Evolutionary conservation across 2,888 invertebrate genomes (phyloP).

Genomic region (Hybos culiciformis): DNA sequence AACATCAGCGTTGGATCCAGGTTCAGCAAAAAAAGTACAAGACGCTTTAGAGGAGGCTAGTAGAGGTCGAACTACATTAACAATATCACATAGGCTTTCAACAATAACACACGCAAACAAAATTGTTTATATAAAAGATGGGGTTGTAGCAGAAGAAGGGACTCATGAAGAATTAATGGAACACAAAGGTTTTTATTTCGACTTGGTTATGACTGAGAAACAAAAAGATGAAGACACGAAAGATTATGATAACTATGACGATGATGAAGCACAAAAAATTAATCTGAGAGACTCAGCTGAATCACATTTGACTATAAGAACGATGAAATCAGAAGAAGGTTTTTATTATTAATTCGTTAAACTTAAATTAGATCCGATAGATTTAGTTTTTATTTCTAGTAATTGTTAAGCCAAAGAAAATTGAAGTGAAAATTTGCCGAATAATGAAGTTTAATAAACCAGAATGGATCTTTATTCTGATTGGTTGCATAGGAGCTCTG

Average conservation of each 20-base stretch:
- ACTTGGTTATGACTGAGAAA: conserved; percentile 45
- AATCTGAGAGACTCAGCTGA: neutral
- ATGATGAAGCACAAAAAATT: neutral
- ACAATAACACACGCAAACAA: conserved; percentile 53
- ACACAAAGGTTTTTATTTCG: conserved; percentile 45
- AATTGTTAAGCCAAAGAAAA: no score
- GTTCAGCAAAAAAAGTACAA: conserved; percentile 61
- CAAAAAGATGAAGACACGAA: neutral
- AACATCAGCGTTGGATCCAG: conserved; percentile 61
- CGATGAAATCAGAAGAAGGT: no score
- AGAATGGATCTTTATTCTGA: conserved; percentile 48
- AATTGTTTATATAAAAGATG: conserved; percentile 50
- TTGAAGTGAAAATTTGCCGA: conserved; percentile 34
- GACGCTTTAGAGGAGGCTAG: conserved; percentile 57
- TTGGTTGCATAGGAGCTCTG: conserved; percentile 45
- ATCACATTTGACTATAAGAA: conserved; percentile 8
- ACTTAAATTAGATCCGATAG: no score
- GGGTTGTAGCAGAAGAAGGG: conserved; percentile 50
- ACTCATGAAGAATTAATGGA: conserved; percentile 50
- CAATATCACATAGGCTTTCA: conserved; percentile 53
- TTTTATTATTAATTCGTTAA: no score
- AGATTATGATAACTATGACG: neutral
- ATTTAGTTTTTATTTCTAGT: conserved; percentile 3
- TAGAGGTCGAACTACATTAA: conserved; percentile 49
- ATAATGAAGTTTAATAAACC: conserved; percentile 47